Evolutionary conservation across 1,140 invertebrate genomes (phyloP).

Genomic region (Formica exsecta): DNA sequence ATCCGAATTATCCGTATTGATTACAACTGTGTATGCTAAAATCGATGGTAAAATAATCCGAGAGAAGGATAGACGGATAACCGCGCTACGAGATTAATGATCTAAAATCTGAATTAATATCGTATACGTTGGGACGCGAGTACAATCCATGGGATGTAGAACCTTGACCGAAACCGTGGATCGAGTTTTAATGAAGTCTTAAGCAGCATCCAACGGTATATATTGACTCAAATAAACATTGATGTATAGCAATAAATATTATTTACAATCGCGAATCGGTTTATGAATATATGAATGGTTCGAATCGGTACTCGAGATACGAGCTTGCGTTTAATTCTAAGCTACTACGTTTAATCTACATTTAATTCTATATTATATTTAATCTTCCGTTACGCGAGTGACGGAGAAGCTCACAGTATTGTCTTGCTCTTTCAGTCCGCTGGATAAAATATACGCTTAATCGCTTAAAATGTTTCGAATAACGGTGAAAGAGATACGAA

Average conservation of each 20-base stretch:
- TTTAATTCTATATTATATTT: background rate
- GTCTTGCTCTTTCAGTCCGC: no score
- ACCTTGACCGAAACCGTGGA: background rate
- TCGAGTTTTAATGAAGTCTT: constrained; percentile 21
- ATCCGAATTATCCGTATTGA: constrained; percentile 6
- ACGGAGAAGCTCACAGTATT: background rate
- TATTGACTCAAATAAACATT: background rate
- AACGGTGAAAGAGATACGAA: background rate
- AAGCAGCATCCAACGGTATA: background rate
- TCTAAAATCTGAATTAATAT: constrained; percentile 42
- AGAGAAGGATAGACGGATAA: background rate
- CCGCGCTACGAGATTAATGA: constrained; percentile 12
- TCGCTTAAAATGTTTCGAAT: background rate
- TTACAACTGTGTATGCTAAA: background rate
- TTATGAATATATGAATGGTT: background rate
- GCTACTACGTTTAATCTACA: no score
- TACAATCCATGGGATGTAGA: background rate
- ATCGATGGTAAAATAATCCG: background rate
- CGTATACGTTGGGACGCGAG: background rate
- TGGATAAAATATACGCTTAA: background rate
- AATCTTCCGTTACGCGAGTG: background rate
- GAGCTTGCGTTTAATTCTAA: background rate
- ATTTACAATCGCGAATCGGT: background rate
- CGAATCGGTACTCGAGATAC: no score
- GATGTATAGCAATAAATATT: background rate